Conservation (phyloP, 2,888 invertebrate species). For the Standfussiana lucernea region DNA sequence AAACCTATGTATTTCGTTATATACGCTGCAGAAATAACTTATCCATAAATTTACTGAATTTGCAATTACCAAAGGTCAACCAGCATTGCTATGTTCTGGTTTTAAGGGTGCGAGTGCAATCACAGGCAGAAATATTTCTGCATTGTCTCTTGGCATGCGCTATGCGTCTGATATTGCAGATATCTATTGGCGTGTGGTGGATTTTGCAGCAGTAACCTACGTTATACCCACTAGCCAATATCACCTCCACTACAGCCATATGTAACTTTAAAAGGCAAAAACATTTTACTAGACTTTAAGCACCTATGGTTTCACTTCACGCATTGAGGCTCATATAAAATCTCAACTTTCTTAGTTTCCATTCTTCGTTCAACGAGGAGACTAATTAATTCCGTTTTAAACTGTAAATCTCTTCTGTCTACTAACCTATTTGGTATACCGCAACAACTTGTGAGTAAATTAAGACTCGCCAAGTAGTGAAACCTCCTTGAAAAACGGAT, state of each 20-base stretch:
- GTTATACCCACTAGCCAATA: neutral
- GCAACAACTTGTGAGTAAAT: constrained; percentile 52
- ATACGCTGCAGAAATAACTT: neutral
- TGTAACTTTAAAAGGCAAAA: neutral
- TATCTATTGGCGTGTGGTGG: too few species aligned
- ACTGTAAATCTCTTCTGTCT: constrained; percentile 43
- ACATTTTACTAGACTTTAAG: neutral
- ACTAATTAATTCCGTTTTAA: constrained; percentile 41
- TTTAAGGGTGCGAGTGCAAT: neutral
- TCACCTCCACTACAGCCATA: neutral
- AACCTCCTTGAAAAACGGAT: constrained; percentile 23
- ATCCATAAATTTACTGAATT: neutral
- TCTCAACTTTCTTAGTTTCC: constrained; percentile 6
- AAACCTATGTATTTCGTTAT: neutral
- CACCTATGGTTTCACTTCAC: constrained; percentile 9
- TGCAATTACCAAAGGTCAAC: neutral
- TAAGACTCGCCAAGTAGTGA: constrained; percentile 33
- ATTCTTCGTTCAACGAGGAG: constrained; percentile 13
- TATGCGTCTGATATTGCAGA: neutral
- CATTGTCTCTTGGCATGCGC: neutral
- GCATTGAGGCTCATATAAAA: constrained; percentile 24
- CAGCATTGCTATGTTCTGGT: neutral
- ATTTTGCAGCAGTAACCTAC: too few species aligned
- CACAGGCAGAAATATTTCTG: neutral
- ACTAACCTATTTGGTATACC: constrained; percentile 50